Percentiles rank a stretch among this genome's conserved stretches.
Evolutionary conservation across 2,797 vertebrate species (phyloP).

Genomic region (Champsocephalus esox): DNA sequence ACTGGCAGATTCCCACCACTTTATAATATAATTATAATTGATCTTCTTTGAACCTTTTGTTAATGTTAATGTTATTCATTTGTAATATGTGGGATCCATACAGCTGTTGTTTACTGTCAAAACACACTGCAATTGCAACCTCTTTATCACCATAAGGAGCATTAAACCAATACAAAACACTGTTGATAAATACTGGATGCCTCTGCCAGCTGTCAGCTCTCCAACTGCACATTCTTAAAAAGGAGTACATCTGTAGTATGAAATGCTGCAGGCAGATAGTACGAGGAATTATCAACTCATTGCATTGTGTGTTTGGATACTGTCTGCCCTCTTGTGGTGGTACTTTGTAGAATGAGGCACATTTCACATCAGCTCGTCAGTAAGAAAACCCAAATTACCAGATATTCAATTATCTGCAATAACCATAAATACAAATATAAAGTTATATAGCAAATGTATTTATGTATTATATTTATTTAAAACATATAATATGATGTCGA

Average conservation of each 20-base stretch:
- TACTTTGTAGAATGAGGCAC: slow-evolving; percentile 9
- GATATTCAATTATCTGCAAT: slow-evolving; percentile 6
- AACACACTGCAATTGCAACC: slow-evolving; percentile 5
- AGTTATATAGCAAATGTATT: no score
- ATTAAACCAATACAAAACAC: slow-evolving; percentile 8
- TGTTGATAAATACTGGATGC: slow-evolving; percentile 3
- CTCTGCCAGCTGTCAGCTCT: slow-evolving; percentile 33
- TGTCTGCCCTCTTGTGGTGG: slow-evolving; percentile 87
- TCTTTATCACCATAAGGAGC: neutral
- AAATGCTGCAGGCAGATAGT: slow-evolving; percentile 18
- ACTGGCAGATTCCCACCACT: neutral
- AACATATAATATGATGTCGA: no score
- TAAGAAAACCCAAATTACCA: slow-evolving; percentile 6
- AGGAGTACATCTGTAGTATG: slow-evolving; percentile 1
- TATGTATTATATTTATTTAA: no score
- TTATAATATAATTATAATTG: neutral
- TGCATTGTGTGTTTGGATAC: slow-evolving; percentile 68
- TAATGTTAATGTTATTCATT: neutral
- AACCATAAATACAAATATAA: neutral
- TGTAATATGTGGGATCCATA: neutral
- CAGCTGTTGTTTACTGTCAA: slow-evolving; percentile 2
- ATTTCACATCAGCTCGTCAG: slow-evolving; percentile 39
- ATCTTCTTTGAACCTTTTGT: neutral
- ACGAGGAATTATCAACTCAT: slow-evolving; percentile 34
- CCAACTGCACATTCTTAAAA: neutral